phyloP scores from a whole-genome alignment of 2,113 vertebrate species.

The Prolemur simus region DNA sequence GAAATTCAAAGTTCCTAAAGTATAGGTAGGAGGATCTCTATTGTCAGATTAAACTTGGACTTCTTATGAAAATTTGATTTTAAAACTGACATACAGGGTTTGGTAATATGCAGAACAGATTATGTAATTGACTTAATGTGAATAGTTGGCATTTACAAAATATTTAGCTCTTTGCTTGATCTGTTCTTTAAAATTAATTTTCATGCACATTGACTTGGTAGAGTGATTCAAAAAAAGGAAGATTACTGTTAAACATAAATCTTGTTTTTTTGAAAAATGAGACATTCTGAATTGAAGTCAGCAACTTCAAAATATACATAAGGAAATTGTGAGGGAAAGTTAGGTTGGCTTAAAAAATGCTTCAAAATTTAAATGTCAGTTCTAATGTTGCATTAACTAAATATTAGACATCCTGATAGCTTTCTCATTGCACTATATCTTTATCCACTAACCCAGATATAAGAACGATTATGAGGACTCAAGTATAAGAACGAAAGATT shows the following conservation, averaged over 20 bases:
- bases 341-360: neutral
- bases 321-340: neutral
- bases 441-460: neutral
- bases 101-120: neutral
- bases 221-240: constrained; percentile 1
- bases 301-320: neutral
- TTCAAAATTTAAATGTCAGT: constrained; percentile 15
- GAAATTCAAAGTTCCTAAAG: neutral
- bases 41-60: neutral
- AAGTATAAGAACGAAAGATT: neutral
- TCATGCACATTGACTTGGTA: neutral
- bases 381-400: neutral
- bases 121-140: neutral
- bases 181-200: constrained; percentile 40
- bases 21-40: neutral
- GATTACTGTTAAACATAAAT: neutral
- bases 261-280: neutral
- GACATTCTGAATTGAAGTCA: neutral
- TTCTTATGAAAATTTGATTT: constrained; percentile 4
- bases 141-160: neutral
- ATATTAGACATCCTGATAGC: neutral
- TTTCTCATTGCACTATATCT: neutral
- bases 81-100: neutral
- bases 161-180: constrained; percentile 9
- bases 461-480: neutral